phyloP scores from a whole-genome alignment of 2,113 vertebrate genomes.

The Malurus elegans region DNA sequence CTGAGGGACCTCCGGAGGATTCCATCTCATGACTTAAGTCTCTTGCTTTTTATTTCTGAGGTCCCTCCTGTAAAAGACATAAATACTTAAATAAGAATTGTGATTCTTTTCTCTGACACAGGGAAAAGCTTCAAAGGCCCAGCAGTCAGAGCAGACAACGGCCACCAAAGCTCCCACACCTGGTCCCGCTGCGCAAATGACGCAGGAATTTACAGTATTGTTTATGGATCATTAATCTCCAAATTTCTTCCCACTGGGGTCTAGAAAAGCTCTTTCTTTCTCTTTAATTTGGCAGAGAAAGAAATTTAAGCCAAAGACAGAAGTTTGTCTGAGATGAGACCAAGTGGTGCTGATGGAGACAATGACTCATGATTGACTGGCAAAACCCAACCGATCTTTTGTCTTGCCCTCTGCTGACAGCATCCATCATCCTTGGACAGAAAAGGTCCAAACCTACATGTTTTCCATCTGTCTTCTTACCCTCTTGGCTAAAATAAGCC shows the following conservation, averaged over 20 bases:
- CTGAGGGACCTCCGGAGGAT: not conserved
- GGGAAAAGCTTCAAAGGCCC: not conserved
- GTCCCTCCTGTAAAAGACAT: not conserved
- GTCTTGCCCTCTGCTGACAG: not conserved
- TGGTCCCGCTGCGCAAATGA: not conserved
- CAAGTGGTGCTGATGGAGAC: not conserved
- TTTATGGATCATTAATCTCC: not conserved
- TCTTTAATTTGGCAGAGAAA: not conserved
- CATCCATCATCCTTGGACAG: not conserved
- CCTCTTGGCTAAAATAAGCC: not conserved
- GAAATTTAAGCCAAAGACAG: not conserved
- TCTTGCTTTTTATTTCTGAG: not conserved
- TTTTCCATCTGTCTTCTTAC: not conserved
- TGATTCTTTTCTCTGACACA: not conserved
- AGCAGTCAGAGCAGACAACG: not conserved
- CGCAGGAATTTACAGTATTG: not conserved
- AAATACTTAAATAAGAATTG: not conserved
- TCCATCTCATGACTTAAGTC: not conserved
- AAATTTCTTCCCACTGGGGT: not conserved
- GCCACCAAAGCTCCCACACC: not conserved
- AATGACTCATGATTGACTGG: not conserved
- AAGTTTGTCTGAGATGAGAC: not conserved
- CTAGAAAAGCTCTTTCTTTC: not conserved
- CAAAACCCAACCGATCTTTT: not conserved
- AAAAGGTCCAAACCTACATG: not conserved